Evolutionary conservation across 1,140 invertebrate genomes (phyloP).

Genomic region (Anastatus disparis): DNA sequence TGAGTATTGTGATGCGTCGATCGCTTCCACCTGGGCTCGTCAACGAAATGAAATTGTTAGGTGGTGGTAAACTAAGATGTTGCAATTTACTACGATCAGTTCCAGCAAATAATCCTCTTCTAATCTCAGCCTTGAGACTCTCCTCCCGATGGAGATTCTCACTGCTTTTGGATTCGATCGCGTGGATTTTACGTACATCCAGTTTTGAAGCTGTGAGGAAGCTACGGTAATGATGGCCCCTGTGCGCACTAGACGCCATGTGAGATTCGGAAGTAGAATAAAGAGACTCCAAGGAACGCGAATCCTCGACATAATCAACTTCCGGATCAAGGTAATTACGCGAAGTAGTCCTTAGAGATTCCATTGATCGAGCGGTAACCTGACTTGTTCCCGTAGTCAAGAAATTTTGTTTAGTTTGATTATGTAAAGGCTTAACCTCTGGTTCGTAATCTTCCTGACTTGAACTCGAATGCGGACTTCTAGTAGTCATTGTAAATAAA

Average conservation of each 20-base stretch:
- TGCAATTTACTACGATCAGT: conserved; percentile 71
- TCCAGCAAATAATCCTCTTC: conserved; percentile 74
- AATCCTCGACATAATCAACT: conserved; percentile 60
- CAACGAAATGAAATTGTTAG: conserved; percentile 67
- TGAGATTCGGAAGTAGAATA: conserved; percentile 63
- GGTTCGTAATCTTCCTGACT: conserved; percentile 77
- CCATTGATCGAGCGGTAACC: conserved; percentile 76
- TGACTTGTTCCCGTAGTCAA: conserved; percentile 69
- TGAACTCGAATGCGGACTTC: conserved; percentile 76
- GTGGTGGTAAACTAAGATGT: conserved; percentile 76
- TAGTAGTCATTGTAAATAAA: conserved; percentile 68
- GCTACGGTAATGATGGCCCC: conserved; percentile 61
- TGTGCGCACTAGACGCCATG: conserved; percentile 56
- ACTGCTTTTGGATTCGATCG: conserved; percentile 69
- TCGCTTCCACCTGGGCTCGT: conserved; percentile 69
- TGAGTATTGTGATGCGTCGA: conserved; percentile 76
- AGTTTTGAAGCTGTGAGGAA: conserved; percentile 74
- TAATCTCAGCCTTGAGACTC: conserved; percentile 72
- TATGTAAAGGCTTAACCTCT: conserved; percentile 53
- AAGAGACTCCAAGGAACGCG: conserved; percentile 59
- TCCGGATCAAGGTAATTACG: conserved; percentile 61
- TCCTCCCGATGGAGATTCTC: conserved; percentile 70
- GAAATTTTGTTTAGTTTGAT: conserved; percentile 66
- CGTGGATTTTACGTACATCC: conserved; percentile 71
- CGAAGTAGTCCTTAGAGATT: conserved; percentile 61